phyloP scores from a whole-genome alignment of 1,140 invertebrate species.

The Chironomus tepperi region DNA sequence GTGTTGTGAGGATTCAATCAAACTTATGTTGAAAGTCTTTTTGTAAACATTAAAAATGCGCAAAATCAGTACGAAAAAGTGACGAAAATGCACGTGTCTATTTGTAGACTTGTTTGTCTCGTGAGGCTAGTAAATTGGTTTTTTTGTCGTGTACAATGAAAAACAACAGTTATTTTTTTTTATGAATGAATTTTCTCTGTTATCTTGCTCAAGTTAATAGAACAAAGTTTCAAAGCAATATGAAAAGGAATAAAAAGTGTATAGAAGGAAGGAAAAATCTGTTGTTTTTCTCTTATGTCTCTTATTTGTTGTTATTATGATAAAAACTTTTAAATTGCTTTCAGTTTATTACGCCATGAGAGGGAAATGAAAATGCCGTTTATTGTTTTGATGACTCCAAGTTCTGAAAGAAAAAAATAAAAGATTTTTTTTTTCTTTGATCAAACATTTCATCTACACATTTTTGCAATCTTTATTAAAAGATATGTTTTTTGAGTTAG shows the following conservation, averaged over 20 bases:
- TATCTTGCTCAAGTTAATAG: not conserved
- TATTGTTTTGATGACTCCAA: not conserved
- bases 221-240: not conserved
- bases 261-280: not conserved
- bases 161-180: not conserved
- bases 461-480: no score
- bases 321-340: slow-evolving; percentile 15
- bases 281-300: not conserved
- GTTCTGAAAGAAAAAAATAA: no score
- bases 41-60: not conserved
- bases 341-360: not conserved
- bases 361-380: slow-evolving; percentile 6
- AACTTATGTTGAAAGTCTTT: not conserved
- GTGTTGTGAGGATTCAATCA: not conserved
- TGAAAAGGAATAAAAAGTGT: not conserved
- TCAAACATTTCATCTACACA: no score
- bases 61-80: not conserved
- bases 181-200: slow-evolving; percentile 1
- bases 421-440: no score
- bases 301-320: not conserved
- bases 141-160: not conserved
- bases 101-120: not conserved
- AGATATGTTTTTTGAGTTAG: no score
- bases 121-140: not conserved
- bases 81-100: not conserved